Conservation (phyloP, 2,113 vertebrate genomes). For the Neodontobutis hainanensis region DNA sequence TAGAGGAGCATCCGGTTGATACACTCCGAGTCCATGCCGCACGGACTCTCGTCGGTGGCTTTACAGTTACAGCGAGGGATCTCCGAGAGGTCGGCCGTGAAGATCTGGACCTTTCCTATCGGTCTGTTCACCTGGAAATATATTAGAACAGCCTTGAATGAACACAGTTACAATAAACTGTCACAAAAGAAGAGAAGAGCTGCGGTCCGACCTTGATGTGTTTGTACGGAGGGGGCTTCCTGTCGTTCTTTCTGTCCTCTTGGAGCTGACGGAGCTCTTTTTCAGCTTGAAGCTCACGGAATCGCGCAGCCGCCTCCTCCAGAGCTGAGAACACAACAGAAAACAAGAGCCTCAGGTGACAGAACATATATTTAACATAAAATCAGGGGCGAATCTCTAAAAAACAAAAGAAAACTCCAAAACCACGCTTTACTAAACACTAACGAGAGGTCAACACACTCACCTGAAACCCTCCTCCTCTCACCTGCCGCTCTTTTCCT, state of each 20-base stretch:
- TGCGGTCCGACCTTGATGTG: slow-evolving; percentile 81
- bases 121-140: slow-evolving; percentile 89
- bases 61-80: slow-evolving; percentile 98
- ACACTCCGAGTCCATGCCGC: slow-evolving; percentile 95
- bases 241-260: slow-evolving; percentile 94
- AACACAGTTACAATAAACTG: too few species aligned
- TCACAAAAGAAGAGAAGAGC: background rate
- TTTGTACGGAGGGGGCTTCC: slow-evolving; percentile 96
- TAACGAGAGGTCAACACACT: too few species aligned
- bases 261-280: slow-evolving; percentile 95
- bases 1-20: slow-evolving; percentile 99
- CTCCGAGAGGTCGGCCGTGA: slow-evolving; percentile 93
- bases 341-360: background rate
- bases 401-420: too few species aligned
- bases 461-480: too few species aligned
- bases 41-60: slow-evolving; percentile 91
- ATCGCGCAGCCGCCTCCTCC: slow-evolving; percentile 92
- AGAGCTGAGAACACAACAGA: slow-evolving; percentile 78
- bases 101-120: slow-evolving; percentile 95
- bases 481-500: too few species aligned
- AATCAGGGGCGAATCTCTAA: too few species aligned
- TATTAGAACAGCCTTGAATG: too few species aligned
- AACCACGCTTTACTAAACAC: too few species aligned
- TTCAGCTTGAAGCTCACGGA: slow-evolving; percentile 93
- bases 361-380: too few species aligned